Percentiles rank a stretch among this genome's conserved stretches.
Conservation (phyloP, 1,140 invertebrate genomes). For the Heliconius eleuchia region DNA sequence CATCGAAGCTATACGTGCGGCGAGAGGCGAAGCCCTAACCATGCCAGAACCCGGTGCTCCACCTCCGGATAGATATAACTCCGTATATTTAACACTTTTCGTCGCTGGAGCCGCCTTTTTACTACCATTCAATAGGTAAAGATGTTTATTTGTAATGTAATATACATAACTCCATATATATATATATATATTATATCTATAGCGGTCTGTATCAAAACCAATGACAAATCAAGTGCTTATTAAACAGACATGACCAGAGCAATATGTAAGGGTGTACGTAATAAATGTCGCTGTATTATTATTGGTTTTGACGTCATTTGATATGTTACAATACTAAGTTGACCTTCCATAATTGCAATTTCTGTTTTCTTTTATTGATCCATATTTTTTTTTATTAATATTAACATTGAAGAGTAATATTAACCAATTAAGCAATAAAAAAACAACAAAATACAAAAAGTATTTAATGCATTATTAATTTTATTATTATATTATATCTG, state of each 20-base stretch:
- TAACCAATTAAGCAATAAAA: not conserved
- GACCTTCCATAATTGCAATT: not conserved
- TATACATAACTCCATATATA: not conserved
- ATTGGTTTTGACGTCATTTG: slow-evolving; percentile 1
- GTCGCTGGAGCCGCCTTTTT: slow-evolving; percentile 94
- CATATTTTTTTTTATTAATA: not conserved
- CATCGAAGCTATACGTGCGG: slow-evolving; percentile 72
- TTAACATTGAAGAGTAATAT: not conserved
- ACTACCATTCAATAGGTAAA: slow-evolving; percentile 93
- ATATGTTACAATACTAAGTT: not conserved
- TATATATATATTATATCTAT: not conserved
- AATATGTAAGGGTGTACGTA: not conserved
- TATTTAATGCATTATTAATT: not conserved
- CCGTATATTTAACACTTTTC: slow-evolving; percentile 90
- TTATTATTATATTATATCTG: not conserved
- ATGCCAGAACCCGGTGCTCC: slow-evolving; percentile 80
- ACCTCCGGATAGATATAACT: slow-evolving; percentile 88
- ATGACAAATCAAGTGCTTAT: not conserved
- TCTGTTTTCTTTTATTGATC: not conserved
- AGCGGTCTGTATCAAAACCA: not conserved
- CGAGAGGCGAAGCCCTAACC: slow-evolving; percentile 62
- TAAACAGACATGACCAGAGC: slow-evolving; percentile 3
- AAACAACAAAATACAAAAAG: not conserved
- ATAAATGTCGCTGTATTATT: not conserved
- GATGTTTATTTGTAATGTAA: not conserved